phyloP scores from a whole-genome alignment of 2,888 invertebrate genomes.

The Neoitamus cyanurus region DNA sequence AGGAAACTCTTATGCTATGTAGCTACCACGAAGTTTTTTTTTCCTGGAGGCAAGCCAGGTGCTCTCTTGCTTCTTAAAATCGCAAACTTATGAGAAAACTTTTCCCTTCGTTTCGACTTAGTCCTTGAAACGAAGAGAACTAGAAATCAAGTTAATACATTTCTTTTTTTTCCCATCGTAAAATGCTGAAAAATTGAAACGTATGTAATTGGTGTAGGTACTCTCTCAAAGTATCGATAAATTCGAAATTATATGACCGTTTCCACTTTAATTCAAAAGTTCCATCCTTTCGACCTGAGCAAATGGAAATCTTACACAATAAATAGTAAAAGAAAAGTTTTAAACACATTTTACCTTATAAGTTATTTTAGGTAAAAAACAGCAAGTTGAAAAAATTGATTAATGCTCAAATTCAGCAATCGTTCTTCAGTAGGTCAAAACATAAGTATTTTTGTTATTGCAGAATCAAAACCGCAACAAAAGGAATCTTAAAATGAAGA shows the following conservation, averaged over 20 bases:
- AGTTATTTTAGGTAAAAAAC: too few species aligned
- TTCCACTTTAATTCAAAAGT: neutral
- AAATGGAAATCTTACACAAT: neutral
- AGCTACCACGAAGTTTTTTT: neutral
- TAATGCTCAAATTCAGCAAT: too few species aligned
- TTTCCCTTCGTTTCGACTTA: neutral
- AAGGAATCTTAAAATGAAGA: too few species aligned
- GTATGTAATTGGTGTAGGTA: neutral
- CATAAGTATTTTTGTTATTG: too few species aligned
- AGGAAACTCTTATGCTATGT: neutral
- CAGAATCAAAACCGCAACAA: too few species aligned
- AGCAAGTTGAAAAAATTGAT: too few species aligned
- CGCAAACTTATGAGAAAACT: neutral
- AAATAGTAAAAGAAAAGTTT: too few species aligned
- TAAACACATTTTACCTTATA: too few species aligned
- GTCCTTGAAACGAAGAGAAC: neutral
- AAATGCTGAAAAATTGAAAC: neutral
- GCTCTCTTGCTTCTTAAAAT: neutral
- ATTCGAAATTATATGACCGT: neutral
- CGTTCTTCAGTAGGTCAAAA: too few species aligned
- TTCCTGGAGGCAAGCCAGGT: neutral
- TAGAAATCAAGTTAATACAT: neutral
- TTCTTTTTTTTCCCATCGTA: neutral
- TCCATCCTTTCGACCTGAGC: neutral
- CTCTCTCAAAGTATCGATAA: neutral